These are phyloP conservation scores for Tipula helvola DNA, from an alignment of 2,888 invertebrate species.

Conservation along the genomic window DNA sequence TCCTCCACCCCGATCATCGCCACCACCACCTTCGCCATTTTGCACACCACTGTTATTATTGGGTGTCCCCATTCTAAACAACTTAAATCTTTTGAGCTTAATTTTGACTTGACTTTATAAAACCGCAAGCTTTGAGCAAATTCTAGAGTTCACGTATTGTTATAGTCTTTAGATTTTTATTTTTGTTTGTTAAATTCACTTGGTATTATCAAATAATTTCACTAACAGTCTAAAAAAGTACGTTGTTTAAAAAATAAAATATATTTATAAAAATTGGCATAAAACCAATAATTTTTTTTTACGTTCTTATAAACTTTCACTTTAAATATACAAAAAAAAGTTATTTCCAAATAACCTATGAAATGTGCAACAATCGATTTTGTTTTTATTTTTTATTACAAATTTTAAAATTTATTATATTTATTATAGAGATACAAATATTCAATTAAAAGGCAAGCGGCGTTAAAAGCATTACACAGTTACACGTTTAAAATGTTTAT, in stretches of 20 bases:
- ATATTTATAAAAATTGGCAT: not conserved
- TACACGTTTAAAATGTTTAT: not conserved
- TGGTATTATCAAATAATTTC: not conserved
- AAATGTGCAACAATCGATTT: not conserved
- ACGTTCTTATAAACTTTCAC: not conserved
- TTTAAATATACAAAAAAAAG: not conserved
- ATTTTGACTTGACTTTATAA: not conserved
- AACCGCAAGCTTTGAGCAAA: not conserved
- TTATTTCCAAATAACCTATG: not conserved
- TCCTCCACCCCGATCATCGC: conserved; percentile 13
- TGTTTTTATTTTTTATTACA: not conserved
- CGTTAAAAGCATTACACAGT: not conserved
- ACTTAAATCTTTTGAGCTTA: conserved; percentile 6
- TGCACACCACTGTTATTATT: conserved; percentile 12
- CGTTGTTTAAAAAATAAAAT: not conserved
- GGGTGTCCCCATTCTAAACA: conserved; percentile 15
- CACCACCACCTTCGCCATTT: conserved; percentile 13
- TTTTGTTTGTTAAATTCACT: not conserved
- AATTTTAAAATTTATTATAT: not conserved
- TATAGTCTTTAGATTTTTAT: not conserved
- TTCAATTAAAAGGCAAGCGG: not conserved
- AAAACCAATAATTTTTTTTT: not conserved
- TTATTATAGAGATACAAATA: not conserved
- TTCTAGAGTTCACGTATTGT: not conserved
- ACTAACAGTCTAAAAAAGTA: not conserved